A percentile compares a stretch with the other conserved stretches of the same genome.
Conservation (phyloP, 2,888 invertebrate species). For the Lasioglossum figueresi region DNA sequence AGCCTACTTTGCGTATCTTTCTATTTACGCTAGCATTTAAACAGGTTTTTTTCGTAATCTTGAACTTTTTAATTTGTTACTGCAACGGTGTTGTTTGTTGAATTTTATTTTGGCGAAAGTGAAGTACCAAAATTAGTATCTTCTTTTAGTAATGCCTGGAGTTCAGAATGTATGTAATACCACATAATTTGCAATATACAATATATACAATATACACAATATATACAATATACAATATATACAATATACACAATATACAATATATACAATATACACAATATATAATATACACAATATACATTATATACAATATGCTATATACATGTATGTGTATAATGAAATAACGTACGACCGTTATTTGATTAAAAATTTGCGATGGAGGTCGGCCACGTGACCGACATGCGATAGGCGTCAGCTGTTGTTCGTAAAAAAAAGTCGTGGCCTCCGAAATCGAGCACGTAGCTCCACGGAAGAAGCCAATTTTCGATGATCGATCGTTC, state of each 20-base stretch:
- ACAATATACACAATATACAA: too few species aligned
- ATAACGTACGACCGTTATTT: neutral
- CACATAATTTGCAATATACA: too few species aligned
- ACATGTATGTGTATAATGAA: neutral
- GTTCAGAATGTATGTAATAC: too few species aligned
- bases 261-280: too few species aligned
- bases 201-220: too few species aligned
- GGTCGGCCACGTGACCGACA: conserved; percentile 9
- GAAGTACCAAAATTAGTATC: too few species aligned
- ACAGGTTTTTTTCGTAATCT: neutral
- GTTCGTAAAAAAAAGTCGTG: conserved; percentile 27
- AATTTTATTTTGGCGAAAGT: neutral
- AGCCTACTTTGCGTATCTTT: neutral
- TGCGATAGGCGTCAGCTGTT: conserved; percentile 49
- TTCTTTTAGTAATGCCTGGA: too few species aligned
- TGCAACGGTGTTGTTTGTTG: neutral
- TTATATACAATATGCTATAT: too few species aligned
- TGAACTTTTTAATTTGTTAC: neutral
- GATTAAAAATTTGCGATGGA: conserved; percentile 3
- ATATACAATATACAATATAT: too few species aligned
- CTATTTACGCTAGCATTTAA: neutral
- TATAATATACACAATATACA: too few species aligned
- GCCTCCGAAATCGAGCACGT: conserved; percentile 5
- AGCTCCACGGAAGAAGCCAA: conserved; percentile 54
- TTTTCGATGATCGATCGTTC: conserved; percentile 36